Conservation (phyloP, 2,888 invertebrate genomes). For the Caenorhabditis uteleia region DNA sequence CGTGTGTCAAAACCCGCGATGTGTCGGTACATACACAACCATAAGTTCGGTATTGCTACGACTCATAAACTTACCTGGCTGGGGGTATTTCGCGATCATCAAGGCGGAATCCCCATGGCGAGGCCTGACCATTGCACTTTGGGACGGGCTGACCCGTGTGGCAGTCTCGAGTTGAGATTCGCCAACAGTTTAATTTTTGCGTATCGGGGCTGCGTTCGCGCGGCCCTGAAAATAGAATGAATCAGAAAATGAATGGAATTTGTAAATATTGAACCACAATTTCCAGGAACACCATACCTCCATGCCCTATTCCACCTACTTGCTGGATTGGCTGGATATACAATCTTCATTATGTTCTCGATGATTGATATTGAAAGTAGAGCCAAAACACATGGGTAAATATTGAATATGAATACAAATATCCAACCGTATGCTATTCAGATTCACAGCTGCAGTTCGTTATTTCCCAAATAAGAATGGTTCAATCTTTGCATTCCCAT, state of each 20-base stretch:
- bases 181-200: conserved; percentile 69
- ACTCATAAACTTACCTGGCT: conserved; percentile 2
- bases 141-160: conserved; percentile 78
- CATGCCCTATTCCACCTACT: conserved; percentile 66
- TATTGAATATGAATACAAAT: neutral
- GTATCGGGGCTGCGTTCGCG: conserved; percentile 29
- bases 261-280: neutral
- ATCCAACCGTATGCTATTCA: conserved; percentile 9
- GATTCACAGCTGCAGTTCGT: conserved; percentile 53
- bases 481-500: conserved; percentile 55
- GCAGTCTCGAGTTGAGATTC: conserved; percentile 77
- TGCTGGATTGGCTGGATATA: conserved; percentile 63
- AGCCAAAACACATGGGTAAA: conserved; percentile 50
- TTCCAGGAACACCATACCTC: conserved; percentile 65
- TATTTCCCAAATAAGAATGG: conserved; percentile 55
- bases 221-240: conserved; percentile 3
- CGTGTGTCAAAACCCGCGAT: no score
- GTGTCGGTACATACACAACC: no score
- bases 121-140: conserved; percentile 2
- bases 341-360: conserved; percentile 67
- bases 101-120: conserved; percentile 1
- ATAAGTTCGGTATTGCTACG: no score
- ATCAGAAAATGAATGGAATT: neutral
- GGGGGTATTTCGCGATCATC: conserved; percentile 2
- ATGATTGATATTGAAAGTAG: conserved; percentile 63